Evolutionary conservation across 2,113 vertebrate genomes (phyloP).

Genomic region (Toxotes chatareus): DNA sequence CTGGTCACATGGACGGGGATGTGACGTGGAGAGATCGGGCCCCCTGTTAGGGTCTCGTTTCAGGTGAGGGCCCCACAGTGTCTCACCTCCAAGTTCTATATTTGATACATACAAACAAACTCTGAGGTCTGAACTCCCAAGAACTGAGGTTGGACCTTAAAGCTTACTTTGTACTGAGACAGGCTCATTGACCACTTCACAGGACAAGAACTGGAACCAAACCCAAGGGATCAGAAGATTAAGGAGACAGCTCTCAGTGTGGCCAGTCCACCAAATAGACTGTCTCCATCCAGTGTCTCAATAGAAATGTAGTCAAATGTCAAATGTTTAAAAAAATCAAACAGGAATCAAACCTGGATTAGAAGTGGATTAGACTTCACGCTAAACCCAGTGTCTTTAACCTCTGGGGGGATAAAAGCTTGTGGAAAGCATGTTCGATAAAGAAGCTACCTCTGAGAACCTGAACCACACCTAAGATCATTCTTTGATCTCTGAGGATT

Average conservation of each 20-base stretch:
- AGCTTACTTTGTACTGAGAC: too few relatives aligned
- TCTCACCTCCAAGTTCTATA: too few relatives aligned
- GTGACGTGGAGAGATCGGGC: neutral
- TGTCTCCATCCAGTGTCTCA: neutral
- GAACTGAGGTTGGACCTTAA: too few relatives aligned
- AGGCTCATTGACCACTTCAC: too few relatives aligned
- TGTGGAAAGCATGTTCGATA: neutral
- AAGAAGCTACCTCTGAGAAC: neutral
- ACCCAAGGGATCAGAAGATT: too few relatives aligned
- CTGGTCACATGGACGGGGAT: slow-evolving; percentile 25
- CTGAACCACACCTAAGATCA: neutral
- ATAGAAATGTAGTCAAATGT: neutral
- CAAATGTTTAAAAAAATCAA: neutral
- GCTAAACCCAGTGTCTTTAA: neutral
- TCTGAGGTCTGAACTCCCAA: too few relatives aligned
- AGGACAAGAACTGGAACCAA: too few relatives aligned
- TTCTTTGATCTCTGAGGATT: neutral
- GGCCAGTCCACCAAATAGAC: too few relatives aligned
- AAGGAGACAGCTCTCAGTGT: too few relatives aligned
- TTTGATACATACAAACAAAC: too few relatives aligned
- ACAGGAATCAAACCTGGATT: neutral
- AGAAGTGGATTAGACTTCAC: neutral
- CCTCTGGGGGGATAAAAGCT: neutral
- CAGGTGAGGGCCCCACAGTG: neutral
- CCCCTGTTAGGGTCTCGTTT: neutral